phyloP scores from a whole-genome alignment of 2,113 vertebrate species.

The Alaudala cheleensis region DNA sequence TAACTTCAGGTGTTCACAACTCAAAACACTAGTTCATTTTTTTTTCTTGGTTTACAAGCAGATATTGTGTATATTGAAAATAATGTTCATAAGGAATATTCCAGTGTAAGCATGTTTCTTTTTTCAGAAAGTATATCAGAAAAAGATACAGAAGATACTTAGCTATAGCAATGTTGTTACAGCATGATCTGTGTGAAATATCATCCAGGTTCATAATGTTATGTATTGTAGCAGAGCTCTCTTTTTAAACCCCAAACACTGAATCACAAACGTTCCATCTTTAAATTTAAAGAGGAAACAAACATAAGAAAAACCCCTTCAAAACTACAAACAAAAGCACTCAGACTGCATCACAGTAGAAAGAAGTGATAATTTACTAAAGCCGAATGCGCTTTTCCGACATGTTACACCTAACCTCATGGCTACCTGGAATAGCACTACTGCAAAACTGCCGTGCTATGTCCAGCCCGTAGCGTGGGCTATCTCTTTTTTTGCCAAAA shows the following conservation, averaged over 20 bases:
- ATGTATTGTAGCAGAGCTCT: background rate
- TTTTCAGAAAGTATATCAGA: background rate
- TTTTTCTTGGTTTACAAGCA: background rate
- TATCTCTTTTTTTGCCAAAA: background rate
- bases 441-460: accelerated
- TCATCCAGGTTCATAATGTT: background rate
- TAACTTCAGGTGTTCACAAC: background rate
- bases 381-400: background rate
- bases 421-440: background rate
- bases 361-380: background rate
- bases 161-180: too few species aligned
- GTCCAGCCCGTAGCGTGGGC: accelerated
- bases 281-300: background rate
- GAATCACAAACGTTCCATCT: accelerated
- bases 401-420: accelerated
- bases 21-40: background rate
- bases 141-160: background rate
- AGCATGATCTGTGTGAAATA: background rate
- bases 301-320: too few species aligned
- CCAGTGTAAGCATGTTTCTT: background rate
- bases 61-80: background rate
- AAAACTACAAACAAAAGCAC: background rate
- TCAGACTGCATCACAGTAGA: background rate
- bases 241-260: background rate
- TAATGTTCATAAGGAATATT: background rate